Evolutionary conservation across 2,888 invertebrate species (phyloP).

Genomic region (Exocentrus adspersus): DNA sequence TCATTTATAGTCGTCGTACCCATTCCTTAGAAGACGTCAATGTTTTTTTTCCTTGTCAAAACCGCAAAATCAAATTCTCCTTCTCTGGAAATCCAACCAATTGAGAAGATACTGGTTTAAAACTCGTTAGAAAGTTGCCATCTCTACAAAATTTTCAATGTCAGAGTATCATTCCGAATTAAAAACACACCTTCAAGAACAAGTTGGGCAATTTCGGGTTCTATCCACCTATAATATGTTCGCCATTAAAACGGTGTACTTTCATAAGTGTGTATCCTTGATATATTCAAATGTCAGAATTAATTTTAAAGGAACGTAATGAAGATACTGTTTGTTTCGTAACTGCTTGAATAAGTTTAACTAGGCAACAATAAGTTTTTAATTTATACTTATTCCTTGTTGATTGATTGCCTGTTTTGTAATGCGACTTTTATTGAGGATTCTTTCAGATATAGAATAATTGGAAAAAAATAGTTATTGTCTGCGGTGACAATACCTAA

Average conservation of each 20-base stretch:
- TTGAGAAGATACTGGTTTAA: slow-evolving; percentile 17
- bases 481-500: too few species aligned
- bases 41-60: too few species aligned
- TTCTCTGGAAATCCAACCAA: not conserved
- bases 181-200: not conserved
- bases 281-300: slow-evolving; percentile 21
- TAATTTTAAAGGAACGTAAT: slow-evolving; percentile 8
- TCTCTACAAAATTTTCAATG: slow-evolving; percentile 15
- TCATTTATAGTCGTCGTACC: too few species aligned
- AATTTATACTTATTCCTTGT: not conserved
- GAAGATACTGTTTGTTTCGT: slow-evolving; percentile 10
- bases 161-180: slow-evolving; percentile 8
- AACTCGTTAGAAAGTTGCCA: slow-evolving; percentile 22
- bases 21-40: too few species aligned
- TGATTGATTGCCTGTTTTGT: not conserved
- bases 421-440: too few species aligned
- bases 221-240: not conserved
- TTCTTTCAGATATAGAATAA: too few species aligned
- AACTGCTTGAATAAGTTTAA: not conserved
- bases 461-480: too few species aligned
- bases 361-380: not conserved
- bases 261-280: slow-evolving; percentile 7
- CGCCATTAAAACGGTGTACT: not conserved
- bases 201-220: not conserved
- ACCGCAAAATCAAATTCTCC: too few species aligned